Percentiles rank a stretch among this genome's conserved stretches.
Evolutionary conservation across 2,113 vertebrate genomes (phyloP).

Genomic region (Tyto alba): DNA sequence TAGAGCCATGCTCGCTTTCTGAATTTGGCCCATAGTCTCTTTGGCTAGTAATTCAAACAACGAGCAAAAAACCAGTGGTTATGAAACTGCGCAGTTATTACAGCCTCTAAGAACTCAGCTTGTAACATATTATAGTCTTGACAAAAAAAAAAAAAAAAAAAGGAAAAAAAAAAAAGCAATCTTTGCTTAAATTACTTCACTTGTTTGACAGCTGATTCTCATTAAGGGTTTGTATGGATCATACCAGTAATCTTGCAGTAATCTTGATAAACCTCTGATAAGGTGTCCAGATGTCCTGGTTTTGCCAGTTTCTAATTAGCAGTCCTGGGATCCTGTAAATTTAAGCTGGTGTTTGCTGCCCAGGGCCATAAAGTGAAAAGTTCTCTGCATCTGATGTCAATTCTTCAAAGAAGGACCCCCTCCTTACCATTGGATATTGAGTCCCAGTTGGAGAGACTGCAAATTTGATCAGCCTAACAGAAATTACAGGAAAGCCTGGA

Average conservation of each 20-base stretch:
- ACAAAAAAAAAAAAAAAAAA: background rate
- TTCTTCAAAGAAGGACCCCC: slow-evolving; percentile 66
- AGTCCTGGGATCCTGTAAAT: slow-evolving; percentile 63
- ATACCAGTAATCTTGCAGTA: slow-evolving; percentile 63
- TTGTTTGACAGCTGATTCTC: slow-evolving; percentile 65
- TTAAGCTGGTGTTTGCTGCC: slow-evolving; percentile 67
- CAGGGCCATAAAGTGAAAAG: slow-evolving; percentile 58
- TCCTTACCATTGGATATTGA: slow-evolving; percentile 43
- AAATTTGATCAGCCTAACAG: slow-evolving; percentile 60
- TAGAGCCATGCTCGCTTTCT: background rate
- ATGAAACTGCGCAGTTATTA: background rate
- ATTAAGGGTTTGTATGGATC: slow-evolving; percentile 72
- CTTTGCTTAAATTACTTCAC: slow-evolving; percentile 55
- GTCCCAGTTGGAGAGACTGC: slow-evolving; percentile 51
- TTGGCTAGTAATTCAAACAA: slow-evolving; percentile 27
- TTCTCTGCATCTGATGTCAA: slow-evolving; percentile 66
- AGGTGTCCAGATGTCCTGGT: slow-evolving; percentile 73
- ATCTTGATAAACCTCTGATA: slow-evolving; percentile 75
- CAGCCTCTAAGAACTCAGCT: slow-evolving; percentile 10
- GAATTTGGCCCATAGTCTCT: background rate
- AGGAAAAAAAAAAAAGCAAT: background rate
- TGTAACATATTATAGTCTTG: background rate
- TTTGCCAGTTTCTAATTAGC: slow-evolving; percentile 69
- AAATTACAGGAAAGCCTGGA: slow-evolving; percentile 57
- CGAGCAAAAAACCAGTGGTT: background rate